Conservation (phyloP, 2,888 invertebrate species). For the Drosophila acutilabella region DNA sequence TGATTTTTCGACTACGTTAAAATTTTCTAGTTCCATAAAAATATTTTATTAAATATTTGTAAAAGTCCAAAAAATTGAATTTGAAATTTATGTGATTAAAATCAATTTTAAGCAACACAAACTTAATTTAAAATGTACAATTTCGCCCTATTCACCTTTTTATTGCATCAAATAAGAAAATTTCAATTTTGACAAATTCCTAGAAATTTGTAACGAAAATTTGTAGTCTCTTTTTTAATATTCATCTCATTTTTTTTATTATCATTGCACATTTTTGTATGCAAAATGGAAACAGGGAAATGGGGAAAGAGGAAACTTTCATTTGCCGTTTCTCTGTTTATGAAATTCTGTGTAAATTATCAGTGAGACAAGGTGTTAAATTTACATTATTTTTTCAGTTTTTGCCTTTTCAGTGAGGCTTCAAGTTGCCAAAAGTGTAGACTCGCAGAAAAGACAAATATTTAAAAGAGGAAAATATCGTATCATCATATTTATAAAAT, state of each 20-base stretch:
- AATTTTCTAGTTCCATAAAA: too few relatives aligned
- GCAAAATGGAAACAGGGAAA: background rate
- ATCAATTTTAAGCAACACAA: too few relatives aligned
- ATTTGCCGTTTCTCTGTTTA: background rate
- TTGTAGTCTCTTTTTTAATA: background rate
- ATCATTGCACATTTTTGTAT: background rate
- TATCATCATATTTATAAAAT: background rate
- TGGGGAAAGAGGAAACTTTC: background rate
- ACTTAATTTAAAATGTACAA: too few relatives aligned
- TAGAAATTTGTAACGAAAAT: too few relatives aligned
- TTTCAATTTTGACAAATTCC: too few relatives aligned
- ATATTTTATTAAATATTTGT: too few relatives aligned
- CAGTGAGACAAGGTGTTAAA: constrained; percentile 29
- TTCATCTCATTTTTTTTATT: background rate
- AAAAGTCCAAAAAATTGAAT: too few relatives aligned
- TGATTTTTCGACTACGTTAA: too few relatives aligned
- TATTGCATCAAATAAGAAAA: too few relatives aligned
- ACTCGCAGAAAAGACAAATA: background rate
- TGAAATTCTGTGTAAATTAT: constrained; percentile 38
- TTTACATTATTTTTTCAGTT: constrained; percentile 21
- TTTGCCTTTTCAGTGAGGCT: background rate
- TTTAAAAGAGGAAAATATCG: background rate
- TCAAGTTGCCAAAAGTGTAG: background rate
- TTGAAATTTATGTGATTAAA: too few relatives aligned
- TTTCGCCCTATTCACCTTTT: too few relatives aligned